Conservation (phyloP, 2,113 vertebrate genomes). For the Forbesichthys agassizii region DNA sequence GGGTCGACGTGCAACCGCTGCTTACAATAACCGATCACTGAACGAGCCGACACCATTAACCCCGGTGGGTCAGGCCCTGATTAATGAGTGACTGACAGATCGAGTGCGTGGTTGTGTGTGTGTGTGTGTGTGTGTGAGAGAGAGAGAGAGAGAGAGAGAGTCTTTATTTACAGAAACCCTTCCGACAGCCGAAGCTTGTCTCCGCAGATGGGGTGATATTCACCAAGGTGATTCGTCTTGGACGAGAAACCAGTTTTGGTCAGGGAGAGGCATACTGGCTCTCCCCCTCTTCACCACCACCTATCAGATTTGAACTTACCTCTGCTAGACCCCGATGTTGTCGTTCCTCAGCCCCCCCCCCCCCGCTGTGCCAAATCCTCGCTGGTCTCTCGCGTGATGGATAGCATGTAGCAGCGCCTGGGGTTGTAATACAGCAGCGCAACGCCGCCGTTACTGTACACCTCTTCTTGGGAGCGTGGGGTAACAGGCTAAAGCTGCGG, state of each 20-base stretch:
- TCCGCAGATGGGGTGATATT: neutral
- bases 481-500: constrained; percentile 25
- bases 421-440: constrained; percentile 10
- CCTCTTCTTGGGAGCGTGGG: neutral
- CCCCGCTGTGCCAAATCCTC: neutral
- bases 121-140: neutral
- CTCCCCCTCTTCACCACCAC: constrained; percentile 10
- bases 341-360: too few relatives aligned
- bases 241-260: neutral
- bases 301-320: too few relatives aligned
- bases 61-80: constrained; percentile 15
- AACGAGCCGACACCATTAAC: constrained; percentile 1
- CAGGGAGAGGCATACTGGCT: constrained; percentile 1
- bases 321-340: neutral
- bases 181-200: too few relatives aligned
- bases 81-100: constrained; percentile 3
- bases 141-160: neutral
- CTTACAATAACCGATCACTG: neutral
- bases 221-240: constrained; percentile 37
- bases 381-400: constrained; percentile 37
- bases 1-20: neutral
- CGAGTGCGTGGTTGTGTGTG: neutral
- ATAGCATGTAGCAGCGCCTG: constrained; percentile 20
- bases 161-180: constrained; percentile 34
- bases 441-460: neutral